These are phyloP conservation scores for Lasioglossum vierecki DNA, from an alignment of 2,888 invertebrate genomes.

Conservation along the genomic window DNA sequence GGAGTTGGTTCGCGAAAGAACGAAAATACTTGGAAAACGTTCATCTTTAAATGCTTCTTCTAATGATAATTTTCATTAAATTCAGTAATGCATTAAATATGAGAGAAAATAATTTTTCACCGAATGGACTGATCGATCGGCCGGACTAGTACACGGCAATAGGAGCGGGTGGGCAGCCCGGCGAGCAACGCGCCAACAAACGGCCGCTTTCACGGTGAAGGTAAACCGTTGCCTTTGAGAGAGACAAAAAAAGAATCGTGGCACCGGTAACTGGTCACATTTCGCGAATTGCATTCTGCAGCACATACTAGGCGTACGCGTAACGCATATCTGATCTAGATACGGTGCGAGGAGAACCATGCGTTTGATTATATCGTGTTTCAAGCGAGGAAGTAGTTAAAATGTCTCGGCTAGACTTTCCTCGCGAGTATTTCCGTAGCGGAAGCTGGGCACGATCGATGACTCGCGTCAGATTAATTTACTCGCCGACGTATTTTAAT, in stretches of 20 bases:
- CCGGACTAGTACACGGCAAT: too few species aligned
- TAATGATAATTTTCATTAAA: too few species aligned
- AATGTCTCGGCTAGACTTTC: slow-evolving; percentile 58
- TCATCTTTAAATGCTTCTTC: too few species aligned
- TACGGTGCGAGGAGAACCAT: slow-evolving; percentile 23
- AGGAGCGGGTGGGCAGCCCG: not conserved
- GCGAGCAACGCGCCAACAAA: not conserved
- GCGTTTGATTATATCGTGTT: slow-evolving; percentile 48
- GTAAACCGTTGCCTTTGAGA: slow-evolving; percentile 47
- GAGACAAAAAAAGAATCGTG: slow-evolving; percentile 22
- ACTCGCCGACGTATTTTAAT: slow-evolving; percentile 43
- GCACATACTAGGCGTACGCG: not conserved
- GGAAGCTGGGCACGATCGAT: slow-evolving; percentile 58
- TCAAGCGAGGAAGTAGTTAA: slow-evolving; percentile 64
- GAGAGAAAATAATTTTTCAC: too few species aligned
- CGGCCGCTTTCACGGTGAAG: slow-evolving; percentile 66
- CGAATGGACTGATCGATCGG: too few species aligned
- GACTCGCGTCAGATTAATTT: slow-evolving; percentile 55
- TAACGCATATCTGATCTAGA: slow-evolving; percentile 48
- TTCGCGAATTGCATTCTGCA: slow-evolving; percentile 45
- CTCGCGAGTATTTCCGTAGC: slow-evolving; percentile 57
- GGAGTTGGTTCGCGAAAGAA: too few species aligned
- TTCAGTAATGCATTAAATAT: too few species aligned
- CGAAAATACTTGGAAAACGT: too few species aligned
- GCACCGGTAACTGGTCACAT: slow-evolving; percentile 36